Percentiles rank a stretch among this genome's conserved stretches.
phyloP scores from a whole-genome alignment of 2,888 invertebrate genomes.

The Neuroscelio doddi region DNA sequence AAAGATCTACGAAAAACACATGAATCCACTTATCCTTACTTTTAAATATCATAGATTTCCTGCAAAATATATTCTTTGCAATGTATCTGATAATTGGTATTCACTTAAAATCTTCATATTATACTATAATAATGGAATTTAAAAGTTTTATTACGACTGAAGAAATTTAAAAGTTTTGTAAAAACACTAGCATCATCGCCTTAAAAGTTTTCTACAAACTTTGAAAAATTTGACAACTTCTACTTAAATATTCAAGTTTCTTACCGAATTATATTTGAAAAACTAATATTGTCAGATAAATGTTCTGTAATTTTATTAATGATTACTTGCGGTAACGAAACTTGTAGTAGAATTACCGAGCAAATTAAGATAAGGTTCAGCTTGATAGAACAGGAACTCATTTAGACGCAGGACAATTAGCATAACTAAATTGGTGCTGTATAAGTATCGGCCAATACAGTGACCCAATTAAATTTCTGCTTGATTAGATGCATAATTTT shows the following conservation, averaged over 20 bases:
- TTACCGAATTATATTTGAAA: too few species aligned
- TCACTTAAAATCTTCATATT: too few species aligned
- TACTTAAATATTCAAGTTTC: too few species aligned
- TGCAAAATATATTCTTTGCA: conserved; percentile 1
- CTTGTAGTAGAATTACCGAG: neutral
- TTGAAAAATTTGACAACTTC: too few species aligned
- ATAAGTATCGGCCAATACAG: conserved; percentile 1
- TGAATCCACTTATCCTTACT: conserved; percentile 16
- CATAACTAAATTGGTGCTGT: conserved; percentile 21
- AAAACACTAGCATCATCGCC: neutral
- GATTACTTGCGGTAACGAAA: neutral
- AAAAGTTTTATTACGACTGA: conserved; percentile 18
- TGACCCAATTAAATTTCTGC: conserved; percentile 11
- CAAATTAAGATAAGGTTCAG: neutral
- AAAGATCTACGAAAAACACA: neutral
- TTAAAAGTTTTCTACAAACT: neutral
- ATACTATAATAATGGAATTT: neutral
- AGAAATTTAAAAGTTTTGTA: neutral
- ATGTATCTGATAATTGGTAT: conserved; percentile 10
- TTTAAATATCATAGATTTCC: conserved; percentile 5
- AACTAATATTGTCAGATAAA: too few species aligned
- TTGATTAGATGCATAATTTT: conserved; percentile 11
- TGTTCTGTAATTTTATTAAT: too few species aligned
- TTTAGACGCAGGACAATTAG: conserved; percentile 17
- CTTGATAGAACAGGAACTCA: conserved; percentile 2